Base-by-base conservation (phyloP, 2,888 invertebrate species). In the Melanophora roralis region DNA sequence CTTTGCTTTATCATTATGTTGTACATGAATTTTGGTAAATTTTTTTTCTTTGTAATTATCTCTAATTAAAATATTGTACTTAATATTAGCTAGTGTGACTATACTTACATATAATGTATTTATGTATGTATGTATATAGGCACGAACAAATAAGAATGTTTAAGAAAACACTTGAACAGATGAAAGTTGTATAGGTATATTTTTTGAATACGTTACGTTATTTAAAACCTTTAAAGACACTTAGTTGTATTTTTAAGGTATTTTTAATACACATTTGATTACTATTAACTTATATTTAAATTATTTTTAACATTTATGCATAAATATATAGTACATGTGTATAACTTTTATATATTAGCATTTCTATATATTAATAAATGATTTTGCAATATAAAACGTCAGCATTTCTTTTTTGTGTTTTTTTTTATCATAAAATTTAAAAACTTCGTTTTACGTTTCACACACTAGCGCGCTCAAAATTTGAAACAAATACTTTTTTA, bases 301-400 rank as follows among this genome's bases (percentile, higher is more conserved):
- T 27, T 27, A 3, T 27, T 27, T 27, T 27, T 27, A 27, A 27
- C 27, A 27, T 3, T 5, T 27, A 27, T 27, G 27, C 27, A 27
- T 27, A 27, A 3, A 27, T 27, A 27, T 27, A 27, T 6, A 27
- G n/a, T 51, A 1, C 27, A 2, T 51, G 9, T 16, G 11, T 16
- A 16, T 36, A 19, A 16, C 5, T 16, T 55, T 34, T 34, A 5
- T 16, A 7, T 36, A 19, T 16, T 23, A 12, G 38, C 38, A 34
- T 0, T 11, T 7, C 21, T 57, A 38, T 38, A 40, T 21, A 57
- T 23, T 57, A n/a, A n/a, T n/a, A n/a, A n/a, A n/a, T 64, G 14
- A 4, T 45, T 67, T 53, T 14, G 21, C 49, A 65, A 57, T 67
- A 43, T 59, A 60, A 79, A 79, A 79, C 75, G 79, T 79, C 79